Percentiles rank a stretch among this genome's conserved stretches.
phyloP scores from a whole-genome alignment of 2,888 invertebrate species.

The Arrhopalites spinosus region DNA sequence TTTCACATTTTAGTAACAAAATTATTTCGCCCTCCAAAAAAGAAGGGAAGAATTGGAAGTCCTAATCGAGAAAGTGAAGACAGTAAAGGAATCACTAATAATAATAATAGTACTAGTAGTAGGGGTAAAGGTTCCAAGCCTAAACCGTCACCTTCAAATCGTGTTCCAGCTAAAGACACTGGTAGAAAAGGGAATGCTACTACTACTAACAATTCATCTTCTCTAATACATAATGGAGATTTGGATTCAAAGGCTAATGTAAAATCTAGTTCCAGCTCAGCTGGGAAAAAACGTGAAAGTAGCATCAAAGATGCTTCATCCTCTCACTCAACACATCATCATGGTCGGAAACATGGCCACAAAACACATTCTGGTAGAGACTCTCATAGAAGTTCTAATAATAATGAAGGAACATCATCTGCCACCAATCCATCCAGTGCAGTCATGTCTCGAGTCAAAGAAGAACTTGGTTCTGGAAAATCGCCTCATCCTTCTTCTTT shows the following conservation, averaged over 20 bases:
- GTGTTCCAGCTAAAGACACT: constrained; percentile 55
- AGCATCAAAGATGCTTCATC: constrained; percentile 22
- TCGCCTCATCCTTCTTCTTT: constrained; percentile 44
- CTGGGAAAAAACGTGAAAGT: constrained; percentile 18
- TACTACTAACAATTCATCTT: constrained; percentile 26
- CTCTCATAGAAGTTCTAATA: constrained; percentile 12
- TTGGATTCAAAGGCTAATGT: constrained; percentile 35
- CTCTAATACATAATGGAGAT: constrained; percentile 50
- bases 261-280: constrained; percentile 35
- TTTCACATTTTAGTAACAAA: too few relatives aligned
- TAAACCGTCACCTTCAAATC: constrained; percentile 44
- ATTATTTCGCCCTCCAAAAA: constrained; percentile 48
- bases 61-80: constrained; percentile 41
- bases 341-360: constrained; percentile 28
- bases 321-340: constrained; percentile 27
- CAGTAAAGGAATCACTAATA: not conserved
- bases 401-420: constrained; percentile 15
- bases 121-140: constrained; percentile 17
- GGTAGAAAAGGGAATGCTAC: constrained; percentile 38
- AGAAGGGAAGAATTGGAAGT: constrained; percentile 48
- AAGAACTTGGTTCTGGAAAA: constrained; percentile 37
- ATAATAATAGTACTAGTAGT: not conserved
- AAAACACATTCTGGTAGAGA: constrained; percentile 19
- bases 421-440: constrained; percentile 13
- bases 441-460: constrained; percentile 31